Conservation (phyloP, 1,140 invertebrate species). For the Drosophila pseudoobscura region DNA sequence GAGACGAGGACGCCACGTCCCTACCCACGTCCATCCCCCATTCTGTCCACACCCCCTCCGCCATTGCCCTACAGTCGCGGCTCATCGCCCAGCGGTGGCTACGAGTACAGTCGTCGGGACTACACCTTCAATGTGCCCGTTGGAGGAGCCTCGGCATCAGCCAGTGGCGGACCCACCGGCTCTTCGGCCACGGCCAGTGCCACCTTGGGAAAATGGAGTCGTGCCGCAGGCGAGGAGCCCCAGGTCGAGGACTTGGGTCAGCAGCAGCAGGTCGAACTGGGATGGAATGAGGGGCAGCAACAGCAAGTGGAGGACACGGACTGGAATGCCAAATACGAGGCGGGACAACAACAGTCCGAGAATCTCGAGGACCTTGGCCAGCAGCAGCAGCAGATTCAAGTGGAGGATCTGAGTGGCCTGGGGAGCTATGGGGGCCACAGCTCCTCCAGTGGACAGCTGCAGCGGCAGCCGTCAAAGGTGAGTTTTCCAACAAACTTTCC, state of each 20-base stretch:
- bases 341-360: conserved; percentile 28
- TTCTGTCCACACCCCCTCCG: conserved; percentile 41
- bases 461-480: conserved; percentile 20
- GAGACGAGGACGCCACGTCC: conserved; percentile 38
- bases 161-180: conserved; percentile 43
- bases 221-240: conserved; percentile 52
- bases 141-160: conserved; percentile 39
- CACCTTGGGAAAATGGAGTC: conserved; percentile 54
- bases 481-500: not conserved
- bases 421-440: not conserved
- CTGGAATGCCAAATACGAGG: conserved; percentile 14
- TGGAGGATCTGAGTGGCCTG: conserved; percentile 38
- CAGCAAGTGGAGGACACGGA: conserved; percentile 30
- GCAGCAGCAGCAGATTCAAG: conserved; percentile 50
- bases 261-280: conserved; percentile 53
- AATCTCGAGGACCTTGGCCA: conserved; percentile 29
- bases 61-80: conserved; percentile 39
- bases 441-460: conserved; percentile 23
- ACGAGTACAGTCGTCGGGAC: conserved; percentile 67
- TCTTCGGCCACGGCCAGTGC: conserved; percentile 57
- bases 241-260: conserved; percentile 12
- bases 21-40: conserved; percentile 4
- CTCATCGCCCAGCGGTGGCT: conserved; percentile 17
- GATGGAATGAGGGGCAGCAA: conserved; percentile 48
- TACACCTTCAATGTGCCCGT: conserved; percentile 65